Evolutionary conservation across 2,797 vertebrate species (phyloP).

Genomic region (Chiloscyllium punctatum): DNA sequence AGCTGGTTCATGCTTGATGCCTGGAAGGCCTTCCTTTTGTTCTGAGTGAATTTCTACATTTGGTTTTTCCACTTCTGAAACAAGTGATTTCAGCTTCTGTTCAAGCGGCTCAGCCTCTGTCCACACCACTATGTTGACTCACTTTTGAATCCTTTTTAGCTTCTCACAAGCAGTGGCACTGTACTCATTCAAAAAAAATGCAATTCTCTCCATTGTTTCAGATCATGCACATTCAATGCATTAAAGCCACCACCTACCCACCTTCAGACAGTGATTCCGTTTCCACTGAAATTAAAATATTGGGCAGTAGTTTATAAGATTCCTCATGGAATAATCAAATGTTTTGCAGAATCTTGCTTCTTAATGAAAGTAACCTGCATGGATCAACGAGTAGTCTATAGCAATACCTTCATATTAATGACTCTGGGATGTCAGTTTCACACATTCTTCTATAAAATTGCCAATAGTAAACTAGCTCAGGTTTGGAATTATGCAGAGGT

Average conservation of each 20-base stretch:
- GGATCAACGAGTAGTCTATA: not conserved
- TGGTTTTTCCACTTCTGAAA: not conserved
- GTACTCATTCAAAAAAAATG: not conserved
- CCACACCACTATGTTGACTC: not conserved
- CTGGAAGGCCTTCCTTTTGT: not conserved
- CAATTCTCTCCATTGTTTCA: not conserved
- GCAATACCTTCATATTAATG: not conserved
- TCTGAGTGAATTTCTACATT: not conserved
- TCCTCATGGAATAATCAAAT: not conserved
- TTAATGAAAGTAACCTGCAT: not conserved
- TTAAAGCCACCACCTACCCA: not conserved
- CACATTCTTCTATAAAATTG: not conserved
- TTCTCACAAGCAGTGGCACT: not conserved
- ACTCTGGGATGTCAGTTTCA: not conserved
- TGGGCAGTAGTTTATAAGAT: not conserved
- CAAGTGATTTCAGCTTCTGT: not conserved
- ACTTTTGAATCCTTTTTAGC: not conserved
- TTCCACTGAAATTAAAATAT: not conserved
- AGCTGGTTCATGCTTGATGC: not conserved
- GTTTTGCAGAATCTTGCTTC: not conserved
- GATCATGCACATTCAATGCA: not conserved
- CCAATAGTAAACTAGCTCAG: not conserved
- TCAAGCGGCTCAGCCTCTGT: no score
- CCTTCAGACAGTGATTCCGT: not conserved
- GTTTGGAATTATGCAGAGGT: not conserved